Evolutionary conservation across 2,113 vertebrate genomes (phyloP), one percentile per base, ranked within the genome.

Genomic region (Acrocephalus kingi): DNA sequence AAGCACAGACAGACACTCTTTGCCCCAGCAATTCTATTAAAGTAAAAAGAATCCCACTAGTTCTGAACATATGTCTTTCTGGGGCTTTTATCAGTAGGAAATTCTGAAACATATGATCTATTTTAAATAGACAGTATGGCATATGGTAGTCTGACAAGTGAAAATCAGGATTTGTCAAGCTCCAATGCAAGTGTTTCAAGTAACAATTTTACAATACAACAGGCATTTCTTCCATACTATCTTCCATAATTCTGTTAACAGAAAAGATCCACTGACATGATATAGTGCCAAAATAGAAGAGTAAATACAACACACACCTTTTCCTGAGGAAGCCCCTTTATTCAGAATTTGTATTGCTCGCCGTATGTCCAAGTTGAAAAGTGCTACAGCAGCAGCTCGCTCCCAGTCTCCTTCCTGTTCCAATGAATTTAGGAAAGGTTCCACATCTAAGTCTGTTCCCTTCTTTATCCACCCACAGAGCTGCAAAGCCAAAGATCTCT

Each of bases 331-430:
- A 64, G 99, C 99, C 46, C 99, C 99, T 97, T 98, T 99, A 95
- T 99, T 99, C 82, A 99, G 98, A 96, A 99, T 99, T 97, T 99
- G 99, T 96, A 99, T 99, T 49, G 99, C 99, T 20, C 99, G 97
- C 8, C 99, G 98, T 96, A 99, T 99, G 96, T 99, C 99, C 97
- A 99, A 97, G 96, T 99, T 99, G 97, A 99, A 99, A 86, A 99
- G 98, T 15, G 99, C 99, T 41, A 99, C 98, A 21, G 99, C 99
- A 35, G 99, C 99, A 2, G 99, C 99, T 74, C 99, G 97, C 85
- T 99, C 99, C 99, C 99, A 99, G 93, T 99, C 99, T 15, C 98
- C 98, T 93, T 99, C 99, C 97, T 99, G 98, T 92, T 99, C 99
- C 97, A 99, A 98, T 2, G 98, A 98, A 54, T 97, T 98, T 85